Evolutionary conservation across 2,113 vertebrate genomes (phyloP), one percentile per base, ranked within the genome.

Genomic region (Brienomyrus brachyistius): DNA sequence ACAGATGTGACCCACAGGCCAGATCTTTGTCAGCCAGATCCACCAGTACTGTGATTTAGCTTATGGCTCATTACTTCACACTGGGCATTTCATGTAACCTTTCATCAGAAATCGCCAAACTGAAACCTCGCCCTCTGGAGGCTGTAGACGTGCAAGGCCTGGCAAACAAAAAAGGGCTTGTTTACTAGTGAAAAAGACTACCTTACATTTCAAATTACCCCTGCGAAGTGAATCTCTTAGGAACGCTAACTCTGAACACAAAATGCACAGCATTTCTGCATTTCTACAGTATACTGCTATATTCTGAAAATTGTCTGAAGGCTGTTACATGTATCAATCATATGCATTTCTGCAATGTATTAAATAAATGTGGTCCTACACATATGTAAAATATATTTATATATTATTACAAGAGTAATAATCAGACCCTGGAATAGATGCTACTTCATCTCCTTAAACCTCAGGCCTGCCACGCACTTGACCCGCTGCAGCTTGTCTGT

Each of bases 61-160:
- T 94, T 92, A 94, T 92, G 94, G 92, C 94, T 94, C 94, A 95
- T 95, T 95, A 92, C 91, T 93, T 90, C 92, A 93, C 90, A 90
- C 82, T 88, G 93, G 93, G 93, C 93, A 95, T 94, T 94, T 94
- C 93, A 91, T 92, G 88, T 89, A 88, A 51, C 74, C 74, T 59
- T 74, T 89, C 45, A 83, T 82, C 74, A 56, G 51, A 89, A 74
- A 35, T 19, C n/a, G 70, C 48, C 88, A 89, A 82, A 82, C 66
- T 74, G 27, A 5, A 43, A 19, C 11, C 88, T 74, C 17, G 23
- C 66, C 31, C 48, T 31, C 74, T 23, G 51, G 74, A 83, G 70
- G 35, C 48, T 31, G 50, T 77, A 77, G 88, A 89, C 7, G 23
- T 52, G 70, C 19, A 45, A 82, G 15, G 19, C 88, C 11, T 51